Evolutionary conservation across 2,888 invertebrate genomes (phyloP).

Genomic region (Leptinotarsa haldemani): DNA sequence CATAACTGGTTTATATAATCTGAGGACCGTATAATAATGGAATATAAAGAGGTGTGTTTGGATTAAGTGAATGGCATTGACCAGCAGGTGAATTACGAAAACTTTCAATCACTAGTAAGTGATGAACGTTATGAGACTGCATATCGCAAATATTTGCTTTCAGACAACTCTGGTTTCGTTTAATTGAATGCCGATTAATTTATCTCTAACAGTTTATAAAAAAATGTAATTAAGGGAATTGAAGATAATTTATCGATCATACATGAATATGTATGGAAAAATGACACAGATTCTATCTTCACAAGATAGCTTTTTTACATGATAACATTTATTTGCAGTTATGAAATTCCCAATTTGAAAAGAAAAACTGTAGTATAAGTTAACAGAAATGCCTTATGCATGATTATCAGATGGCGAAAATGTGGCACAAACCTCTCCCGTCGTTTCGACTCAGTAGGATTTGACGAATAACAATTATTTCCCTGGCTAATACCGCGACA

Average conservation of each 20-base stretch:
- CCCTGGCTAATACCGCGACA: too few relatives aligned
- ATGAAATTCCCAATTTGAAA: too few relatives aligned
- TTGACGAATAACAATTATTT: too few relatives aligned
- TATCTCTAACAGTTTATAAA: background rate
- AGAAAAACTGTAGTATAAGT: too few relatives aligned
- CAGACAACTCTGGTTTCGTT: background rate
- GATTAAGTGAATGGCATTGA: slow-evolving; percentile 11
- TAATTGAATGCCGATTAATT: background rate
- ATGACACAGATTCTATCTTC: too few relatives aligned
- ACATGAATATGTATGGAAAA: too few relatives aligned
- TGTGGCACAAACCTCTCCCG: too few relatives aligned
- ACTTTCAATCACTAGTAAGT: background rate
- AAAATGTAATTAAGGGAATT: background rate
- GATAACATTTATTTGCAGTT: too few relatives aligned
- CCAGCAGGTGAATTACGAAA: slow-evolving; percentile 7
- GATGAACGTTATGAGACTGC: background rate
- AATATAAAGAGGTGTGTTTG: slow-evolving; percentile 15
- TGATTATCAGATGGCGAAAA: too few relatives aligned
- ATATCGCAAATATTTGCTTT: background rate
- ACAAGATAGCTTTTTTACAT: too few relatives aligned
- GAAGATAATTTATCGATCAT: background rate
- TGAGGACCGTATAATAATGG: slow-evolving; percentile 12
- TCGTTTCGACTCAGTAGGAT: too few relatives aligned
- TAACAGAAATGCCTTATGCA: too few relatives aligned
- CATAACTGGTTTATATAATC: slow-evolving; percentile 12